phyloP scores from a whole-genome alignment of 2,113 vertebrate genomes.

The Butorides virescens region DNA sequence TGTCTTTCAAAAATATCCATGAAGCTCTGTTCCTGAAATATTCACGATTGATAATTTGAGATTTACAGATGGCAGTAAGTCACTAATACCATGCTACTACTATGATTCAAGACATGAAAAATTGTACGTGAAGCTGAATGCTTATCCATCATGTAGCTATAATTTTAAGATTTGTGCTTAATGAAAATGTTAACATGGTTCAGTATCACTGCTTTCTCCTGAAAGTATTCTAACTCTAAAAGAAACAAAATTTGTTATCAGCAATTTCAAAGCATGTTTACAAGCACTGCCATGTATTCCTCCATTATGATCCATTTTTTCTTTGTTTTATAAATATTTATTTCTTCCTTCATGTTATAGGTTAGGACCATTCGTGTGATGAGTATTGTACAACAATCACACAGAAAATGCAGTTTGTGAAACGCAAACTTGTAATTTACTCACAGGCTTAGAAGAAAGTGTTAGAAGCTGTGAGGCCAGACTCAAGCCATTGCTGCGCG shows the following conservation, averaged over 20 bases:
- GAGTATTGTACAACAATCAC: neutral
- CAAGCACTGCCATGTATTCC: neutral
- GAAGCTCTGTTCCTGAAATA: neutral
- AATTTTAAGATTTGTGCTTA: neutral
- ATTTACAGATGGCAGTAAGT: neutral
- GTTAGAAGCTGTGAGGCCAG: neutral
- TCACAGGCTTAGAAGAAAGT: slow-evolving; percentile 27
- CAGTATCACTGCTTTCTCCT: neutral
- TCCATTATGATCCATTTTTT: neutral
- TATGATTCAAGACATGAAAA: neutral
- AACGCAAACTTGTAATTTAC: neutral
- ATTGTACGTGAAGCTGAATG: neutral
- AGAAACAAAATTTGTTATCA: neutral
- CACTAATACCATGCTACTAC: neutral
- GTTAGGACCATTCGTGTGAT: neutral
- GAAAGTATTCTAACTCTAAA: neutral
- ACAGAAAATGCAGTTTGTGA: neutral
- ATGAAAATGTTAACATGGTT: neutral
- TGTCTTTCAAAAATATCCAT: neutral
- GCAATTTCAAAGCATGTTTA: neutral
- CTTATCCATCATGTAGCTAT: neutral
- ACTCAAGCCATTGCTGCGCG: slow-evolving; percentile 16
- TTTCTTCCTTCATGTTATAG: neutral
- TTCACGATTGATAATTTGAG: neutral
- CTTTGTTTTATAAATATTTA: neutral